Conservation (phyloP, 2,113 vertebrate species). For the Terrapene triunguis region DNA sequence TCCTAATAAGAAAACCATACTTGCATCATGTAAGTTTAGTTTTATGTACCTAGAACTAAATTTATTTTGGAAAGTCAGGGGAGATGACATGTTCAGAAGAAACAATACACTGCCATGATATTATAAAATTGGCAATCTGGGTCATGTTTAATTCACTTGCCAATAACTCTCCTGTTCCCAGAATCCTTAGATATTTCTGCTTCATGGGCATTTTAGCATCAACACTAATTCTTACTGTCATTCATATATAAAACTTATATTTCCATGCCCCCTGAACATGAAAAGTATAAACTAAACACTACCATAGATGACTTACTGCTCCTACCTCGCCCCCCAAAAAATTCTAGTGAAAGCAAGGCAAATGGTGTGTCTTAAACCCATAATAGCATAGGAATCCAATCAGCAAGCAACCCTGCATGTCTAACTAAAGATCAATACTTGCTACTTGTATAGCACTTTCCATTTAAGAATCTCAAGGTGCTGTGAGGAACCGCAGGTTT, state of each 20-base stretch:
- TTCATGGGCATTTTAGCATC: not conserved
- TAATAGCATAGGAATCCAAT: not conserved
- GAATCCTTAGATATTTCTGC: not conserved
- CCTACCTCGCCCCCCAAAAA: not conserved
- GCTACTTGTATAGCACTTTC: not conserved
- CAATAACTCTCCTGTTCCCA: not conserved
- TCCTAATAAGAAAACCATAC: not conserved
- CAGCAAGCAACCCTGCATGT: not conserved
- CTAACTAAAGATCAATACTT: not conserved
- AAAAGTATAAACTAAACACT: not conserved
- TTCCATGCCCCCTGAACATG: not conserved
- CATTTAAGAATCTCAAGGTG: not conserved
- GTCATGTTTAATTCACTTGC: not conserved
- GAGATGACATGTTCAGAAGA: not conserved
- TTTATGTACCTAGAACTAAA: not conserved
- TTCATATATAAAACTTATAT: not conserved
- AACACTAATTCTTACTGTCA: not conserved
- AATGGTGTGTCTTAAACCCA: not conserved
- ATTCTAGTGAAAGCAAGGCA: not conserved
- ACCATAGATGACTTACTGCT: not conserved
- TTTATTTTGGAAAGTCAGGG: not conserved
- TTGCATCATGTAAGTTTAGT: not conserved
- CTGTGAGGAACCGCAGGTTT: not conserved
- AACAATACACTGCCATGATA: not conserved
- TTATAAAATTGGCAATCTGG: not conserved